Evolutionary conservation across 1,140 invertebrate species (phyloP), one percentile per base, ranked within the genome.

Genomic region (Cotesia vestalis): DNA sequence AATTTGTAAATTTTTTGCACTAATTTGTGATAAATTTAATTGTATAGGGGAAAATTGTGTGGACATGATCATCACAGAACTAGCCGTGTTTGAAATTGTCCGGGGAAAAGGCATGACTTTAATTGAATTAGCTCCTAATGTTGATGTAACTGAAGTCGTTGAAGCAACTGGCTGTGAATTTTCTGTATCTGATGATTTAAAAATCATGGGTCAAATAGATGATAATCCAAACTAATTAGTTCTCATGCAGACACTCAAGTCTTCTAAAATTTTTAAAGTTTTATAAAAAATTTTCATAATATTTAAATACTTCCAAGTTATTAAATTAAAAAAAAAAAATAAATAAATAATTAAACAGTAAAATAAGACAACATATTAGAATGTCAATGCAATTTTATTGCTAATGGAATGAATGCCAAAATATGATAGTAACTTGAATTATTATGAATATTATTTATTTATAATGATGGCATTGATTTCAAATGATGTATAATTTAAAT

Each of bases 21-120:
- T 35, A 51, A 71, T 17, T 66, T 40, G 20, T 64, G 27, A 53
- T 40, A 4, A 59, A 14, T 68, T n/a, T 57, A 51, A 4, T 66
- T 66, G 51, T 68, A 20, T 76, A 85, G 86, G 85, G 61, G 77
- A 83, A 14, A 77, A 91, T 74, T 97, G 96, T 78, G 96, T 99
- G 1, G 92, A 98, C 83, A 91, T 96, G 87, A 99, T 99, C 74
- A 99, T 99, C 73, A 99, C 98, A 4, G 98, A 99, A 84, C 85
- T 96, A 91, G 94, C 91, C 67, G 98, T 99, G 0, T 99, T 99
- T 85, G 89, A 94, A 81, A 94, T 99, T 0, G 90, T 96, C 79
- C 90, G 90, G 78, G 94, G 95, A 78, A 89, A 92, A 68, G 94
- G 94, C 11, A 82, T 98, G 3, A 93, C 89, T 11, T 84, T 99